A percentile compares a stretch with the other conserved stretches of the same genome.
Conservation (phyloP, 2,113 vertebrate genomes). For the Andinoacara biseriatus region DNA sequence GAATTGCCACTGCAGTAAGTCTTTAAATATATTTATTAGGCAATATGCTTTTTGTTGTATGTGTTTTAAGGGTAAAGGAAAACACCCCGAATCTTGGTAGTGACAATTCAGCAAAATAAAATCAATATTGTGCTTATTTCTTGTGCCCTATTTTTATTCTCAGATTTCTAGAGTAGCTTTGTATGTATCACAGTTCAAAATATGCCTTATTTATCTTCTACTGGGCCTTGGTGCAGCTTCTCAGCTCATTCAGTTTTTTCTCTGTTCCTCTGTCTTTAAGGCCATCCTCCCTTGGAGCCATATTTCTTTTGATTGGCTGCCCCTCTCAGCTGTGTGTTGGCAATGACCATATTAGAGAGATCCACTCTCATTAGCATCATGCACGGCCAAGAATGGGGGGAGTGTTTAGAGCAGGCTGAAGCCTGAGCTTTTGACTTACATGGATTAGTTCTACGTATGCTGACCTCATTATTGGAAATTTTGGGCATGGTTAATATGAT, state of each 20-base stretch:
- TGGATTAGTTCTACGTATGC: not conserved
- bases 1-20: conserved; percentile 18
- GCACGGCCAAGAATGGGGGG: not conserved
- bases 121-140: not conserved
- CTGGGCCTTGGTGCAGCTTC: not conserved
- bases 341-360: fast-evolving
- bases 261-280: not conserved
- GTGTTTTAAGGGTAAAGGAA: conserved; percentile 2
- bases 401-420: not conserved
- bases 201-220: not conserved
- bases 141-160: not conserved
- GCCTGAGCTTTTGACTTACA: not conserved
- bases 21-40: conserved; percentile 37
- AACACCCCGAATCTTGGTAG: not conserved
- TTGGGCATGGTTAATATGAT: not conserved
- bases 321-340: not conserved
- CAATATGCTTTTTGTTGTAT: conserved; percentile 42
- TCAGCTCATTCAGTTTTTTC: too few species aligned
- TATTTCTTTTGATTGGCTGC: not conserved
- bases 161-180: not conserved
- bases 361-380: not conserved
- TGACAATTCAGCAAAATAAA: not conserved
- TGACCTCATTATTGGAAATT: not conserved
- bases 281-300: not conserved
- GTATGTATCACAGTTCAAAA: too few species aligned